Evolutionary conservation across 2,797 vertebrate genomes (phyloP).

Genomic region (Ispidina picta): DNA sequence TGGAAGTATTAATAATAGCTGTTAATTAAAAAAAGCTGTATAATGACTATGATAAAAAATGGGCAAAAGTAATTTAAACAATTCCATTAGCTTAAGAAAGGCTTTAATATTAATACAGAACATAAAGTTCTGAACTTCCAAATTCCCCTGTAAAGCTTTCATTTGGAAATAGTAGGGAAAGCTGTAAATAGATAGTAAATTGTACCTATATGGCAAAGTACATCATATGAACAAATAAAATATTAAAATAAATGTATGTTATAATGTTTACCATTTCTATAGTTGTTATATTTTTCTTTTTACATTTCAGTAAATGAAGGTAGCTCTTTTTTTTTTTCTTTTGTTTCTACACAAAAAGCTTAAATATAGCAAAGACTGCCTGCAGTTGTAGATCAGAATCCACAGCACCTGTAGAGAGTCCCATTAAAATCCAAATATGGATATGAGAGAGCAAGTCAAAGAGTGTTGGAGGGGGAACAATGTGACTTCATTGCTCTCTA

Average conservation of each 20-base stretch:
- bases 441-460: not conserved
- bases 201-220: not conserved
- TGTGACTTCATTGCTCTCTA: conserved; percentile 59
- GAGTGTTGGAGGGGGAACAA: conserved; percentile 23
- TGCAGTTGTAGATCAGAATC: not conserved
- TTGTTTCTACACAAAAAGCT: not conserved
- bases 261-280: not conserved
- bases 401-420: conserved; percentile 5
- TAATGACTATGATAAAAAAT: not conserved
- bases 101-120: not conserved
- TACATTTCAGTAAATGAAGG: not conserved
- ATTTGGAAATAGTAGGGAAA: not conserved
- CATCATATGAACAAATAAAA: not conserved
- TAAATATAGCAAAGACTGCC: not conserved
- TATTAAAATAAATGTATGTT: not conserved
- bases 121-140: not conserved
- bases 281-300: not conserved
- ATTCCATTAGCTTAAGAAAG: not conserved
- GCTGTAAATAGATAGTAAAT: not conserved
- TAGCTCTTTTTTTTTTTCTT: not conserved
- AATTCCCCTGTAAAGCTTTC: not conserved
- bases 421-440: conserved; percentile 35
- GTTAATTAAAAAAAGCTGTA: not conserved
- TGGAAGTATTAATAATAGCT: not conserved
- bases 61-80: not conserved